phyloP scores from a whole-genome alignment of 2,888 invertebrate genomes.

The Blastobasis lacticolella region DNA sequence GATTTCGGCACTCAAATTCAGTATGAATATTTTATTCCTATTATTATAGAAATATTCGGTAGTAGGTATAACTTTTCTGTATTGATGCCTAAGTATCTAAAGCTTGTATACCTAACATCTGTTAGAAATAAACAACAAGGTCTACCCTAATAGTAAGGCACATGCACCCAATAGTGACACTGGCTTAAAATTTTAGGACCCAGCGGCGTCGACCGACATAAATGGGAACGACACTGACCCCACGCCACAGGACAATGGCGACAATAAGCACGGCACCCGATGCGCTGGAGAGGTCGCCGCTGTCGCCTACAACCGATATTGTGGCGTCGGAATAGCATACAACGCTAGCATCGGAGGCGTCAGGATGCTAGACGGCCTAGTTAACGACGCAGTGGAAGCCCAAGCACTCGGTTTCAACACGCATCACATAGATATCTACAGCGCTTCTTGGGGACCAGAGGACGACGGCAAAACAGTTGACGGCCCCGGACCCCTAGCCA shows the following conservation, averaged over 20 bases:
- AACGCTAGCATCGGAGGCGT: slow-evolving; percentile 97
- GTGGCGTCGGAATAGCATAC: slow-evolving; percentile 98
- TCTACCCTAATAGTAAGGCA: too few relatives aligned
- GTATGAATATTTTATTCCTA: too few relatives aligned
- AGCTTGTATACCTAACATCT: too few relatives aligned
- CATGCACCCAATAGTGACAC: too few relatives aligned
- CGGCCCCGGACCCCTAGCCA: slow-evolving; percentile 93
- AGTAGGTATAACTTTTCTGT: too few relatives aligned
- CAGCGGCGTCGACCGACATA: slow-evolving; percentile 95
- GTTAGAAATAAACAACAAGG: too few relatives aligned
- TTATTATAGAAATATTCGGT: too few relatives aligned
- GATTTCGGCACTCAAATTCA: too few relatives aligned
- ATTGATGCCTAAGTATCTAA: too few relatives aligned
- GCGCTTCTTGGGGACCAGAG: slow-evolving; percentile 97
- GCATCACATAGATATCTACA: slow-evolving; percentile 96
- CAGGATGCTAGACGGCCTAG: slow-evolving; percentile 97
- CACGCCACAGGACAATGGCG: slow-evolving; percentile 97
- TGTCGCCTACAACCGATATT: slow-evolving; percentile 95
- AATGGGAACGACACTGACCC: slow-evolving; percentile 98
- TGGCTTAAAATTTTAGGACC: slow-evolving; percentile 79
- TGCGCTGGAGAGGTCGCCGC: slow-evolving; percentile 99
- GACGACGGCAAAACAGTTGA: slow-evolving; percentile 98
- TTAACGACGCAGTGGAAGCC: slow-evolving; percentile 96
- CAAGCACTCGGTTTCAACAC: slow-evolving; percentile 93
- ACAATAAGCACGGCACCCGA: slow-evolving; percentile 98